Conservation (phyloP, 53 echinoderm and acorn worm species). For the Apostichopus leukothele region DNA sequence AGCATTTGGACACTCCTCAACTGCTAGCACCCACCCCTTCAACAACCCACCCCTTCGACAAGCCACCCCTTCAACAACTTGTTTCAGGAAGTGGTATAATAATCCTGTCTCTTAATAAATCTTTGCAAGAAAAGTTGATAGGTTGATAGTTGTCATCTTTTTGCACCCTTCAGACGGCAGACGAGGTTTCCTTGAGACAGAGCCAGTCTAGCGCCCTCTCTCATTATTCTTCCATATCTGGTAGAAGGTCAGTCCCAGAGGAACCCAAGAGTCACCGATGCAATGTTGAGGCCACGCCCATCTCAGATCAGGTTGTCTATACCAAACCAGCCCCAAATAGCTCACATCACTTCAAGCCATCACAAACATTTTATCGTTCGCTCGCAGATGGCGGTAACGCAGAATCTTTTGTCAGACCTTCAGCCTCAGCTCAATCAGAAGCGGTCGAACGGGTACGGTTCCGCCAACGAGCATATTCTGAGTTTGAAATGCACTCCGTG, state of each 20-base stretch:
- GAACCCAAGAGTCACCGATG: slow-evolving; percentile 72
- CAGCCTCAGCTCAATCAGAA: not conserved
- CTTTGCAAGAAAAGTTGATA: no score
- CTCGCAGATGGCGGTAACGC: not conserved
- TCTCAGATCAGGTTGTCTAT: slow-evolving; percentile 64
- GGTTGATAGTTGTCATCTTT: not conserved
- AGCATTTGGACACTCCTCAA: no score
- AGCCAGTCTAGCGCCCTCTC: not conserved
- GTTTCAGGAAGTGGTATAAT: no score
- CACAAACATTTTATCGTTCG: slow-evolving; percentile 68
- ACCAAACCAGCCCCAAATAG: slow-evolving; percentile 43
- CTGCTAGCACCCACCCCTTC: no score
- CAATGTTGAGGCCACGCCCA: slow-evolving; percentile 78
- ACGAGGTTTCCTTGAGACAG: not conserved
- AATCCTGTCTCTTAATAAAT: no score
- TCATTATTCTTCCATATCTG: slow-evolving; percentile 3
- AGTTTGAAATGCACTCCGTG: not conserved
- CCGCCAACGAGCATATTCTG: not conserved
- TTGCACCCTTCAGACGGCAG: not conserved
- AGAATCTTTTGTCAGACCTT: not conserved
- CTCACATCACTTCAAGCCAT: slow-evolving; percentile 81
- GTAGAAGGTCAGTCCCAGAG: slow-evolving; percentile 29
- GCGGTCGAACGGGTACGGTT: not conserved
- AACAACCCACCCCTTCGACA: no score
- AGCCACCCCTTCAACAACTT: no score